Conservation (phyloP, 2,797 vertebrate species). For the Alosa sapidissima region DNA sequence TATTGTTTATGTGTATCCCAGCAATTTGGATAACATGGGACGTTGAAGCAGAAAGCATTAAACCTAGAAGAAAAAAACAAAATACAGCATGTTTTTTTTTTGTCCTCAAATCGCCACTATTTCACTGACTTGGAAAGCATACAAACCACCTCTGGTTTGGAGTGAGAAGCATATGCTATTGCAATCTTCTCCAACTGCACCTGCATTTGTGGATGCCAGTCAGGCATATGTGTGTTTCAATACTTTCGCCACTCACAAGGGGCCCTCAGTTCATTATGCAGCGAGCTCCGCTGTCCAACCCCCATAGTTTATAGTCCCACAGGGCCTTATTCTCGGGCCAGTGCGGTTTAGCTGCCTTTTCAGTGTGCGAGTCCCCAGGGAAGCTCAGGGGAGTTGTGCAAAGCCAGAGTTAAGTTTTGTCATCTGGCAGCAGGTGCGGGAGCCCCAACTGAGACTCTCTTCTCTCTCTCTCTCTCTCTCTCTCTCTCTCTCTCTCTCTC, state of each 20-base stretch:
- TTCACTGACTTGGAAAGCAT: background rate
- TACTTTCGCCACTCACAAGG: constrained; percentile 51
- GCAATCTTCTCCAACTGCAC: constrained; percentile 6
- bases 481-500: no score
- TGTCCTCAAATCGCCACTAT: background rate
- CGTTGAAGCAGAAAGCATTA: background rate
- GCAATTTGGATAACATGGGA: background rate
- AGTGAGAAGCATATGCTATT: background rate
- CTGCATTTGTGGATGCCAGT: constrained; percentile 39
- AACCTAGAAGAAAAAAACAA: background rate
- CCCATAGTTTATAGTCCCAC: constrained; percentile 35
- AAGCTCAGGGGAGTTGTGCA: background rate
- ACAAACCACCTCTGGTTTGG: constrained; percentile 1
- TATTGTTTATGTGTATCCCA: background rate
- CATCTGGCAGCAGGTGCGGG: constrained; percentile 5
- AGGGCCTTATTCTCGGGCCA: constrained; percentile 27
- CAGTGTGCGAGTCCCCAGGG: background rate
- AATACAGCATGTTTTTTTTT: background rate
- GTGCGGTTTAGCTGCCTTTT: constrained; percentile 39
- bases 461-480: no score
- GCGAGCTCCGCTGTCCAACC: constrained; percentile 41
- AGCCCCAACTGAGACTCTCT: background rate
- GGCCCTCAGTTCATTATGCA: constrained; percentile 43
- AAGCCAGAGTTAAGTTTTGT: background rate
- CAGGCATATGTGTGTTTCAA: background rate